These are phyloP conservation scores for Arenicola marina DNA, from an alignment of 2,888 invertebrate species.

Conservation along the genomic window DNA sequence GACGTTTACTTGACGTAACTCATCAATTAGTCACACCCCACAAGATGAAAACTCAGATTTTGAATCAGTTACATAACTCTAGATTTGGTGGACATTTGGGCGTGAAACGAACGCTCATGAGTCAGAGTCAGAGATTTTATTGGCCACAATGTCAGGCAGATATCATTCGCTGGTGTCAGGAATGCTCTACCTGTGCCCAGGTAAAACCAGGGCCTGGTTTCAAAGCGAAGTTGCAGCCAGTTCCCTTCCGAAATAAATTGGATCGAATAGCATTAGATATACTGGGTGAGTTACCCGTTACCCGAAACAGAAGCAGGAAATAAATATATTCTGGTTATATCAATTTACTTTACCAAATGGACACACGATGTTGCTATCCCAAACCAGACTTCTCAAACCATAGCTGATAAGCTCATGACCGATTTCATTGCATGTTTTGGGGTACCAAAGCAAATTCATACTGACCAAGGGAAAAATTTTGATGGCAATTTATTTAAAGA, in stretches of 20 bases:
- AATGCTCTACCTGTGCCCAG: background rate
- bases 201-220: background rate
- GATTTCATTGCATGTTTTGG: constrained; percentile 30
- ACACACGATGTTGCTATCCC: constrained; percentile 10
- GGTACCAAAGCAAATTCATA: constrained; percentile 26
- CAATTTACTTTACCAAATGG: constrained; percentile 36
- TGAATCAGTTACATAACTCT: background rate
- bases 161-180: background rate
- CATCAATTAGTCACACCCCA: background rate
- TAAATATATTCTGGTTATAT: constrained; percentile 31
- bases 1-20: background rate
- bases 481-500: constrained; percentile 26
- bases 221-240: constrained; percentile 1
- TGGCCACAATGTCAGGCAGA: background rate
- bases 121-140: background rate
- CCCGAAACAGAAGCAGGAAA: constrained; percentile 27
- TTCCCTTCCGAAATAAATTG: constrained; percentile 7
- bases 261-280: constrained; percentile 31
- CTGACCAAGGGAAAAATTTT: constrained; percentile 35
- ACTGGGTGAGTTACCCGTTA: constrained; percentile 31
- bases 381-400: constrained; percentile 26
- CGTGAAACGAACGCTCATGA: background rate
- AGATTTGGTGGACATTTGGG: constrained; percentile 8
- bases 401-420: constrained; percentile 31
- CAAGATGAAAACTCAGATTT: background rate